A percentile compares a stretch with the other conserved stretches of the same genome.
phyloP scores from a whole-genome alignment of 2,888 invertebrate species.

The Parthenolecanium corni region DNA sequence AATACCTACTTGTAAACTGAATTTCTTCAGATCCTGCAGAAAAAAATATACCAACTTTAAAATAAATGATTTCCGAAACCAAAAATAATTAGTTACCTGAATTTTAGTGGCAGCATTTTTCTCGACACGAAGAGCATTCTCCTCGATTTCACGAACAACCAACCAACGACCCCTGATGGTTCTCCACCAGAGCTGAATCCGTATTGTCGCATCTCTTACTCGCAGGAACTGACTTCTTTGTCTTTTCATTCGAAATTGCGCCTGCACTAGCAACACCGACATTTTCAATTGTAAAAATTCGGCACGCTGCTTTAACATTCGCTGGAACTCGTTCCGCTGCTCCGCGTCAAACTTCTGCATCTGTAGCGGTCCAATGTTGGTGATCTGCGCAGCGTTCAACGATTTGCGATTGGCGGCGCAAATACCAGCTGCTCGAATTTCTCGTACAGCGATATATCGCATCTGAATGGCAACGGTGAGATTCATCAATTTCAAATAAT shows the following conservation, averaged over 20 bases:
- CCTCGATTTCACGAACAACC: background rate
- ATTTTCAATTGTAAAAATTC: constrained; percentile 8
- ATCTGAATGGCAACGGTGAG: constrained; percentile 11
- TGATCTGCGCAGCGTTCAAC: no score
- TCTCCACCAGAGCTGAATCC: background rate
- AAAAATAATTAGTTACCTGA: constrained; percentile 7
- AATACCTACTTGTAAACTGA: no score
- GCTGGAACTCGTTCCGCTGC: no score
- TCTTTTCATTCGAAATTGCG: constrained; percentile 1
- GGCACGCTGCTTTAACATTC: background rate
- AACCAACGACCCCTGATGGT: background rate
- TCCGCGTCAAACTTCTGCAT: no score
- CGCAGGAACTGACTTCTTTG: background rate
- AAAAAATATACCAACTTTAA: background rate
- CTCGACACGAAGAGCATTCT: background rate
- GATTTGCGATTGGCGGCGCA: no score
- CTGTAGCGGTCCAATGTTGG: no score
- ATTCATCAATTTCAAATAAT: constrained; percentile 5
- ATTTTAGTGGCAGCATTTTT: constrained; percentile 7
- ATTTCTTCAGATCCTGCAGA: background rate
- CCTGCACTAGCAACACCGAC: background rate
- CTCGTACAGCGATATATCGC: background rate
- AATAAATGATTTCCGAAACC: background rate
- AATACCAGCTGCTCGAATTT: background rate
- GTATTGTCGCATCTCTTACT: background rate